phyloP scores from a whole-genome alignment of 2,797 vertebrate genomes.

The Rhinella marina region DNA sequence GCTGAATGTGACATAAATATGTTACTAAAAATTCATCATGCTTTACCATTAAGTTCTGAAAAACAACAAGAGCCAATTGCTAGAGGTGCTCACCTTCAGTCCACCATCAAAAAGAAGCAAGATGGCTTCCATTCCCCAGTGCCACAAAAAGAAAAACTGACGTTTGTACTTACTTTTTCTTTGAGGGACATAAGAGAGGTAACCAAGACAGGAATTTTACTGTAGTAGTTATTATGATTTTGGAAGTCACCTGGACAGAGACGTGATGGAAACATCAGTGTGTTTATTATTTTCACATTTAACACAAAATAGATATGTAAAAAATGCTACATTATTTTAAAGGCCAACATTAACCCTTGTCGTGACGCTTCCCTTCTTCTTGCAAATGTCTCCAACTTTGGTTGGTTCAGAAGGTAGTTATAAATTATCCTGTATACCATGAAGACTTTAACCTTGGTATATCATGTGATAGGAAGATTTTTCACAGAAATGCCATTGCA shows the following conservation, averaged over 20 bases:
- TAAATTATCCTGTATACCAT: neutral
- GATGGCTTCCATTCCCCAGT: neutral
- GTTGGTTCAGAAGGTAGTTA: neutral
- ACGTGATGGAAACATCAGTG: constrained; percentile 44
- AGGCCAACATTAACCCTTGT: constrained; percentile 31
- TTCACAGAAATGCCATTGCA: neutral
- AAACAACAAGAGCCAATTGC: neutral
- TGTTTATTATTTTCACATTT: constrained; percentile 56
- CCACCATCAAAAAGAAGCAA: neutral
- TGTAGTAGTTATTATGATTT: neutral
- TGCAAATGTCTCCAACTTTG: constrained; percentile 14
- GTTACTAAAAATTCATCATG: neutral
- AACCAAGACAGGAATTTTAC: neutral
- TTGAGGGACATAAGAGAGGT: neutral
- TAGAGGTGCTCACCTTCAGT: neutral
- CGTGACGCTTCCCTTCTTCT: neutral
- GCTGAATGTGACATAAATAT: no score
- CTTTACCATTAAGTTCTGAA: neutral
- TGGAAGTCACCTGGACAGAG: neutral
- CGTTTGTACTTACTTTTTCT: neutral
- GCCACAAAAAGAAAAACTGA: neutral
- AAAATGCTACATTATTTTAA: constrained; percentile 42
- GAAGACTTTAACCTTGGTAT: neutral
- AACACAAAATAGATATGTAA: constrained; percentile 51
- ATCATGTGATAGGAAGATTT: neutral